These are phyloP conservation scores for Pardalotus punctatus DNA, from an alignment of 2,113 vertebrate genomes.

Conservation along the genomic window DNA sequence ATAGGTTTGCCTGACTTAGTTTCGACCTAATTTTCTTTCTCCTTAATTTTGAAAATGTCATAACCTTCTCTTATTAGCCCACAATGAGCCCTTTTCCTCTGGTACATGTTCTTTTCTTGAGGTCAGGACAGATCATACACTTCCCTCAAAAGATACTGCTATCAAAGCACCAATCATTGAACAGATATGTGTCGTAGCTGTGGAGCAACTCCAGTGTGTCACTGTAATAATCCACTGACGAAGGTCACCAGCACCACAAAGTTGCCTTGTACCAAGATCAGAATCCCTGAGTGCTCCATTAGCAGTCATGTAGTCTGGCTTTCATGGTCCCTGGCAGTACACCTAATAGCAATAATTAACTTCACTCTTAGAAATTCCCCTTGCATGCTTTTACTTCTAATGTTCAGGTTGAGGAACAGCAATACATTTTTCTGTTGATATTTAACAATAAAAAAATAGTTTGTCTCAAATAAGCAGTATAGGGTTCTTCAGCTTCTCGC, in stretches of 20 bases:
- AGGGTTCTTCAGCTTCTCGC: not conserved
- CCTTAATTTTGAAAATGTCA: not conserved
- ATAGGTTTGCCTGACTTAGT: not conserved
- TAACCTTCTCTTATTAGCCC: slow-evolving; percentile 33
- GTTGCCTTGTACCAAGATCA: not conserved
- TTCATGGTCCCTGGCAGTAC: not conserved
- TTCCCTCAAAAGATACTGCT: not conserved
- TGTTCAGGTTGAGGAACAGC: not conserved
- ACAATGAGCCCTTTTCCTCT: not conserved
- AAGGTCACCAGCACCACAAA: not conserved
- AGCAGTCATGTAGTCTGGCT: not conserved
- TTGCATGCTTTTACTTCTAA: not conserved
- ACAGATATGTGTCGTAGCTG: not conserved
- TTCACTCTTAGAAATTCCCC: not conserved
- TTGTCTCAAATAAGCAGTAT: not conserved
- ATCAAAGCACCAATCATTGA: slow-evolving; percentile 16
- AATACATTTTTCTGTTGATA: not conserved
- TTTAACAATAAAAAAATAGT: not conserved
- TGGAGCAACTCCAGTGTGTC: not conserved
- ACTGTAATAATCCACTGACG: not conserved
- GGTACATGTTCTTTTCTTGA: not conserved
- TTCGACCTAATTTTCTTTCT: not conserved
- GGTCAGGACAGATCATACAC: not conserved
- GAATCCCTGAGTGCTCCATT: not conserved
- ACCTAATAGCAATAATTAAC: not conserved